Evolutionary conservation across 30 jellyfish, hydroid and myxozoan species (phyloP).

Genomic region (Haliclystus octoradiatus): DNA sequence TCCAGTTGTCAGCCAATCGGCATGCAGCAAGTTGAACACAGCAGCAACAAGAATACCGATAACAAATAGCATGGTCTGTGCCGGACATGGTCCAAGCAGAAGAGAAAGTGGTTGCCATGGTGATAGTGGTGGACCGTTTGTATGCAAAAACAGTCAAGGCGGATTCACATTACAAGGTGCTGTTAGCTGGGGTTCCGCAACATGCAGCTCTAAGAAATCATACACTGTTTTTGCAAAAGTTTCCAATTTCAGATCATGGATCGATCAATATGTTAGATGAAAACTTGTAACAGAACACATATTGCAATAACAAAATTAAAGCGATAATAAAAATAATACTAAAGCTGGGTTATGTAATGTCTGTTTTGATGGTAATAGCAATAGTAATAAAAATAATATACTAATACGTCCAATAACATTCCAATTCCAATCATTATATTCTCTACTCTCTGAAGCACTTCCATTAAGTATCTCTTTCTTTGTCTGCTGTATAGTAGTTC

Average conservation of each 20-base stretch:
- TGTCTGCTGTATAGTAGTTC: too few relatives aligned
- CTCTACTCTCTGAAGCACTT: too few relatives aligned
- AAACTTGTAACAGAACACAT: too few relatives aligned
- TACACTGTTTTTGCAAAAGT: conserved; percentile 68
- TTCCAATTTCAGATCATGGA: conserved; percentile 37
- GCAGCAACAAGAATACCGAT: conserved; percentile 18
- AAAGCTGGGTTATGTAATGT: too few relatives aligned
- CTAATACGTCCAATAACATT: too few relatives aligned
- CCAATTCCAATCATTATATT: too few relatives aligned
- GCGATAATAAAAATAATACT: too few relatives aligned
- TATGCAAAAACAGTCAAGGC: conserved; percentile 51
- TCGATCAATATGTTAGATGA: conserved; percentile 18
- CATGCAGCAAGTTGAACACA: conserved; percentile 1
- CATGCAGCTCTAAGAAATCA: conserved; percentile 35
- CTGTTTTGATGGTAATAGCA: too few relatives aligned
- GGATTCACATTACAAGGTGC: conserved; percentile 74
- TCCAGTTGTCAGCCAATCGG: background rate
- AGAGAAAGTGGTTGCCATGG: conserved; percentile 96
- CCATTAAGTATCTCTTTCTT: too few relatives aligned
- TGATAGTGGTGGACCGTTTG: conserved; percentile 97
- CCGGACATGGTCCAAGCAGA: conserved; percentile 72
- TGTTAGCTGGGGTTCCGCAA: conserved; percentile 80
- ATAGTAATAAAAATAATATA: too few relatives aligned
- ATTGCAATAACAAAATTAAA: too few relatives aligned
- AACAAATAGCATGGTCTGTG: conserved; percentile 74